Evolutionary conservation across 2,797 vertebrate genomes (phyloP), one percentile per base, ranked within the genome.

Genomic region (Intellagama lesueurii): DNA sequence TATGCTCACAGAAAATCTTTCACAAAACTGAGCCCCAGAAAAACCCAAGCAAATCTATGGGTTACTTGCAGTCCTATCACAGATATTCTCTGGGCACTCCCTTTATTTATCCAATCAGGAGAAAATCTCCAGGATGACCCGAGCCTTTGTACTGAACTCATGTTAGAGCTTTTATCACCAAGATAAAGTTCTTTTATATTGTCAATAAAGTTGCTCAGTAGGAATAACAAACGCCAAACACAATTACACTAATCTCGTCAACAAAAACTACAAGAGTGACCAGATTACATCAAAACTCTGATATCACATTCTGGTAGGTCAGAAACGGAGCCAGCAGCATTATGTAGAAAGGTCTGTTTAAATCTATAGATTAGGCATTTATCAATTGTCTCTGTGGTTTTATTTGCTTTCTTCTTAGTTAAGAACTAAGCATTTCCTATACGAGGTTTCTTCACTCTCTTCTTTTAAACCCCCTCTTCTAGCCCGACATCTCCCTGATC

Each of bases 161-260:
- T 68, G 77, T 77, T 40, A 64, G 49, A 52, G 30, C 11, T 75
- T 89, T 90, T 82, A 86, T 81, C 26, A 52, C 60, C 69, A 86
- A 56, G 84, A 82, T 82, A 77, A 82, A 82, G 70, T 35, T 81
- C 78, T 81, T 73, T 75, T 66, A 75, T 19, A 75, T 75, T 28
- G 81, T 32, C 52, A 60, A 49, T 73, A 85, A 60, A 85, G 28
- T 73, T 81, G 16, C 78, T 66, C 52, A 81, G 73, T 17, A 86
- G 77, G 52, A 81, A 77, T 81, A 89, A 44, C 30, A 85, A 83
- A 83, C 52, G 44, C 35, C 24, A 86, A 81, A 86, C 16, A 76
- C 68, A 89, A 89, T 66, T 77, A 30, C 44, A 52, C 70, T 56
- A 69, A 81, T 81, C 70, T 64, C 30, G 56, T 82, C 79, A 77